phyloP scores from a whole-genome alignment of 2,797 vertebrate genomes.

The Arnoldichthys spilopterus region DNA sequence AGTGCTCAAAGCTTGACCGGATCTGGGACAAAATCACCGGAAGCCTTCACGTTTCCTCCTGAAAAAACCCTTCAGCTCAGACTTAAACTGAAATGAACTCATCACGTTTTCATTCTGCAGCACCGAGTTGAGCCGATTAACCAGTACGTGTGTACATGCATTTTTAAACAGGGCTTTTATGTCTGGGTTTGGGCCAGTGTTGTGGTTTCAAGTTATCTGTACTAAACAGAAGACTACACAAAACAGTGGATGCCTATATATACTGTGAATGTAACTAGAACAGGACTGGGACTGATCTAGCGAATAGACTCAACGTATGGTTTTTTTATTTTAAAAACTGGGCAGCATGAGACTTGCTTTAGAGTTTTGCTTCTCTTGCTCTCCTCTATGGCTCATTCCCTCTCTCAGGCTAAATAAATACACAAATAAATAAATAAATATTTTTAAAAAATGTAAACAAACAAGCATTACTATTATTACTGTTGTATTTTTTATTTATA shows the following conservation, averaged over 20 bases:
- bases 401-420: too few relatives aligned
- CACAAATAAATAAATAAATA: too few relatives aligned
- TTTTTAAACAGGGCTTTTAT: not conserved
- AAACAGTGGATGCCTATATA: not conserved
- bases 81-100: not conserved
- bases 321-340: too few relatives aligned
- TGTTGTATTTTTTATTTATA: too few relatives aligned
- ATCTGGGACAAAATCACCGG: conserved; percentile 62
- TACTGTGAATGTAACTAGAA: not conserved
- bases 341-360: too few relatives aligned
- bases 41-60: conserved; percentile 30
- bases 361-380: too few relatives aligned
- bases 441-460: too few relatives aligned
- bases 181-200: not conserved
- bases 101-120: not conserved
- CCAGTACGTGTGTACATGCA: not conserved
- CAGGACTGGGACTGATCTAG: too few relatives aligned
- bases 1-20: conserved; percentile 48
- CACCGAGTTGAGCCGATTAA: not conserved
- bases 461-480: too few relatives aligned
- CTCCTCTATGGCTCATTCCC: too few relatives aligned
- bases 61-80: not conserved
- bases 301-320: too few relatives aligned
- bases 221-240: not conserved
- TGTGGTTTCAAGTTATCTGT: not conserved